Percentiles rank a stretch among this genome's conserved stretches.
These are phyloP conservation scores for Colossoma macropomum DNA, from an alignment of 2,113 vertebrate genomes.

Conservation along the genomic window DNA sequence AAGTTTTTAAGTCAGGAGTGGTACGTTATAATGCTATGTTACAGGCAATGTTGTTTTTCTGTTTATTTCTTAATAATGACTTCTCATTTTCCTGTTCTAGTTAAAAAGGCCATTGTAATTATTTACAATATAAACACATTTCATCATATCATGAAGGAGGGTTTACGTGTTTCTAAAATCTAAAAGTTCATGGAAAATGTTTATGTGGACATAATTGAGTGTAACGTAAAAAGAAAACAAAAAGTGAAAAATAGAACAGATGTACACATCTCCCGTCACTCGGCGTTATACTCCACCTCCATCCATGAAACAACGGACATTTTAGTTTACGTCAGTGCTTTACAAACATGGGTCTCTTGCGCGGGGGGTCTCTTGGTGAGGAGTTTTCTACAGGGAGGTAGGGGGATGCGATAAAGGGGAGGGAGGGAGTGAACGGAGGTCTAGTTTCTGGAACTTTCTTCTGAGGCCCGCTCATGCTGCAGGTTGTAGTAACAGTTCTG, in stretches of 20 bases:
- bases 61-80: slow-evolving; percentile 68
- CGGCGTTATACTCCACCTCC: slow-evolving; percentile 5
- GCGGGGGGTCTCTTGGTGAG: slow-evolving; percentile 53
- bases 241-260: slow-evolving; percentile 12
- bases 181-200: slow-evolving; percentile 74
- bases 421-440: slow-evolving; percentile 4
- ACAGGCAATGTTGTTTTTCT: slow-evolving; percentile 79
- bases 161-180: slow-evolving; percentile 81
- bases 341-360: slow-evolving; percentile 58
- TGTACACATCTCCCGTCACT: slow-evolving; percentile 12
- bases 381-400: neutral
- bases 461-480: slow-evolving; percentile 87
- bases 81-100: slow-evolving; percentile 72
- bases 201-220: slow-evolving; percentile 73
- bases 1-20: slow-evolving; percentile 75
- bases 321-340: slow-evolving; percentile 69
- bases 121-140: slow-evolving; percentile 96
- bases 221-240: slow-evolving; percentile 51
- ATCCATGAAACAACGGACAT: slow-evolving; percentile 46
- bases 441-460: slow-evolving; percentile 88
- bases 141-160: slow-evolving; percentile 68
- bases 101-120: slow-evolving; percentile 92
- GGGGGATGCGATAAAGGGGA: neutral
- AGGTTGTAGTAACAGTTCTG: slow-evolving; percentile 99
- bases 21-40: slow-evolving; percentile 87